Evolutionary conservation across 64 coral and sea anemone genomes (phyloP).

Genomic region (Pachyseris speciosa): DNA sequence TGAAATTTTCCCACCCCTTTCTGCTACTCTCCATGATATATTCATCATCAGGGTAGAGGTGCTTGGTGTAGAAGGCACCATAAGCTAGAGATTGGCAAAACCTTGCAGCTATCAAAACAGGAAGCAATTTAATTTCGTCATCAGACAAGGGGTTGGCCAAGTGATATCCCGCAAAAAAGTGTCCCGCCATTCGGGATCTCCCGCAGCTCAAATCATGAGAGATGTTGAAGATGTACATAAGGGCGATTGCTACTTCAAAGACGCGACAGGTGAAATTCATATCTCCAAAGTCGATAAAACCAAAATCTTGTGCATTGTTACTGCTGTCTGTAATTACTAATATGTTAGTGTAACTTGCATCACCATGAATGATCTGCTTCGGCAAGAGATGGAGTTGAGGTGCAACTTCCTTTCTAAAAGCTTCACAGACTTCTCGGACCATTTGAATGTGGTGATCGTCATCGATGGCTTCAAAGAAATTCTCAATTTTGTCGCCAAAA

Average conservation of each 20-base stretch:
- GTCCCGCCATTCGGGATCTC: constrained; percentile 29
- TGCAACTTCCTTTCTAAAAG: constrained; percentile 21
- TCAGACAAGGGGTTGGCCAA: constrained; percentile 56
- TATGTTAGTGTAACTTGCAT: constrained; percentile 63
- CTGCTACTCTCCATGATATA: constrained; percentile 36
- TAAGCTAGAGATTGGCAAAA: constrained; percentile 61
- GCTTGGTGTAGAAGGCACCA: constrained; percentile 19
- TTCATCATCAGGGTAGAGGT: constrained; percentile 9
- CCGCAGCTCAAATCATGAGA: background rate
- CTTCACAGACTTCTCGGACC: constrained; percentile 40
- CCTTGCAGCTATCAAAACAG: constrained; percentile 13
- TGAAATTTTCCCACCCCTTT: constrained; percentile 56
- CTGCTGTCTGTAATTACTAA: background rate
- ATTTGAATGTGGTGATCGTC: constrained; percentile 13
- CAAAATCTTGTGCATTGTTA: background rate
- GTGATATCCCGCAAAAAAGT: constrained; percentile 74
- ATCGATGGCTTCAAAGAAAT: constrained; percentile 15
- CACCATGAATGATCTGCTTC: constrained; percentile 66
- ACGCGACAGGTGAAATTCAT: constrained; percentile 40
- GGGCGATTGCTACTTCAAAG: constrained; percentile 56
- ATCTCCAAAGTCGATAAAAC: constrained; percentile 71
- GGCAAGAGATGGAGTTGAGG: constrained; percentile 27
- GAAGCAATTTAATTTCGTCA: constrained; percentile 42
- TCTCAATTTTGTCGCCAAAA: background rate
- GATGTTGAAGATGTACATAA: constrained; percentile 47